These are phyloP conservation scores for Cyaniris semiargus DNA, from an alignment of 2,888 invertebrate species.

Conservation along the genomic window DNA sequence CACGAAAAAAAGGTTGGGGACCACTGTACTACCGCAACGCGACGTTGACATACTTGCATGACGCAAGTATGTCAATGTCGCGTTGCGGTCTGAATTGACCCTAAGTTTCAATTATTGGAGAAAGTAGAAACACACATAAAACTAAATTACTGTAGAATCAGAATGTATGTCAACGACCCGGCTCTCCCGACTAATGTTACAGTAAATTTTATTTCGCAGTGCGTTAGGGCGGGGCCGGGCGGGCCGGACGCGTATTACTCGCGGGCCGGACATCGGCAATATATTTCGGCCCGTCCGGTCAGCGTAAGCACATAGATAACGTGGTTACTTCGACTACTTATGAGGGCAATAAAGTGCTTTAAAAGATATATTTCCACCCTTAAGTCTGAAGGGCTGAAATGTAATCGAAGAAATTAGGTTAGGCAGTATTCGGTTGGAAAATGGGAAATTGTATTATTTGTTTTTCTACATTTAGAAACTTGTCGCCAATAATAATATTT, in stretches of 20 bases:
- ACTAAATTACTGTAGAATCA: background rate
- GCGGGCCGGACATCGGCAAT: constrained; percentile 74
- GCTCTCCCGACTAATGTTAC: constrained; percentile 6
- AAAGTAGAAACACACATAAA: background rate
- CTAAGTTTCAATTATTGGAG: no score
- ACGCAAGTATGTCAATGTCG: no score
- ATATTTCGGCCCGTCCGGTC: constrained; percentile 61
- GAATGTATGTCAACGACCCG: background rate
- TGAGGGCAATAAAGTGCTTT: constrained; percentile 33
- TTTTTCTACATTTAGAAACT: no score
- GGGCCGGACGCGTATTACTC: constrained; percentile 76
- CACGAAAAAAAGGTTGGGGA: no score
- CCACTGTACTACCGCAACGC: no score
- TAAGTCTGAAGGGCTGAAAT: background rate
- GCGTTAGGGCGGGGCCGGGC: constrained; percentile 55
- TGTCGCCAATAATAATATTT: no score
- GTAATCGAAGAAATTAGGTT: background rate
- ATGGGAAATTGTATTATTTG: no score
- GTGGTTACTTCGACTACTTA: constrained; percentile 26
- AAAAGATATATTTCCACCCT: constrained; percentile 5
- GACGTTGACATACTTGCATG: no score
- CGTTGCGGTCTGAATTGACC: no score
- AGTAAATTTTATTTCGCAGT: constrained; percentile 30
- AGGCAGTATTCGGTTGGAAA: no score
- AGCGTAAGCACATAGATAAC: constrained; percentile 60